phyloP scores from a whole-genome alignment of 2,113 vertebrate genomes.

The Hoplias malabaricus region DNA sequence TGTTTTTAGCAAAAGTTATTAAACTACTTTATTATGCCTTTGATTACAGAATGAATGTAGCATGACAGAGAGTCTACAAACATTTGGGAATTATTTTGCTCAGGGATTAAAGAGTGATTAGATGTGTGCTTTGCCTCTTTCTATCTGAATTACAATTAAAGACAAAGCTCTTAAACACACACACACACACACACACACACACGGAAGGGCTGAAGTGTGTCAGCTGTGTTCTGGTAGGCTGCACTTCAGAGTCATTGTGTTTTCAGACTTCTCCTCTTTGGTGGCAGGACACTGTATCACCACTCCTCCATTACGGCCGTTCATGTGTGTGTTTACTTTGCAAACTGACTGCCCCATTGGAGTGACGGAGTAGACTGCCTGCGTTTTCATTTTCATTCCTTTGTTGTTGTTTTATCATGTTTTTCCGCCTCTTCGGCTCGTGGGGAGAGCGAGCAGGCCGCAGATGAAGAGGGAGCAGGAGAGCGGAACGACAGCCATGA shows the following conservation, averaged over 20 bases:
- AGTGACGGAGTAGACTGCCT: constrained; percentile 17
- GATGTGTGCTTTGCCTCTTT: neutral
- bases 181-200: no score
- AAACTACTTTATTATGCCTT: no score
- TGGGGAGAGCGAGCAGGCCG: neutral
- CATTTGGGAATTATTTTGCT: no score
- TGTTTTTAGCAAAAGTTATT: no score
- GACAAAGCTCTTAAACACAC: constrained; percentile 40
- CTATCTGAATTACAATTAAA: constrained; percentile 21
- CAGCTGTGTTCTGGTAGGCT: constrained; percentile 29
- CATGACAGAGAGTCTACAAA: no score
- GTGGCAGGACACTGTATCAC: constrained; percentile 33
- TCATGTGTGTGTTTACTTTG: constrained; percentile 34
- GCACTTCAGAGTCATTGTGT: constrained; percentile 35
- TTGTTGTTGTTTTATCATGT: constrained; percentile 22
- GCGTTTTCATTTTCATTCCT: constrained; percentile 38
- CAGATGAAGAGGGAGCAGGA: constrained; percentile 31
- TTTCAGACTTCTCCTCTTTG: neutral
- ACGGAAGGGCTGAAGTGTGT: constrained; percentile 17
- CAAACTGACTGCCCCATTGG: constrained; percentile 30
- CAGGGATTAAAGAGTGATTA: neutral
- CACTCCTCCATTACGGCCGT: constrained; percentile 14
- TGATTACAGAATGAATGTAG: no score
- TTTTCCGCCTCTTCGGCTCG: constrained; percentile 14
- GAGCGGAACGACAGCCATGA: constrained; percentile 41